Evolutionary conservation across 2,888 invertebrate species (phyloP).

Genomic region (Nomada ruficornis): DNA sequence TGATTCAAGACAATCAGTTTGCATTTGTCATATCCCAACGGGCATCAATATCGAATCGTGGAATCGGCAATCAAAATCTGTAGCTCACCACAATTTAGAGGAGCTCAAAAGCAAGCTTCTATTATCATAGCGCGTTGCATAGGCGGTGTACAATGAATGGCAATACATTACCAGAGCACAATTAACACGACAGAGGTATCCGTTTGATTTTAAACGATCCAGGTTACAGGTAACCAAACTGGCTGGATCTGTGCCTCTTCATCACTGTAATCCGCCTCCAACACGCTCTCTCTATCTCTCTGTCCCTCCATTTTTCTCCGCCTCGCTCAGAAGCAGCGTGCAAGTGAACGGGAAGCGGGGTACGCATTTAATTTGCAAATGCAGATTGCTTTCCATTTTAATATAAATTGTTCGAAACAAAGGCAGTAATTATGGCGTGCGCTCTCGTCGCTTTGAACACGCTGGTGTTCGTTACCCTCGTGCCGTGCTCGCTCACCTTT

Average conservation of each 20-base stretch:
- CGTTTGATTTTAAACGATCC: constrained; percentile 77
- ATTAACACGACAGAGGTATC: constrained; percentile 77
- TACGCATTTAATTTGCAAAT: constrained; percentile 81
- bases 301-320: neutral
- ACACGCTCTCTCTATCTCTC: constrained; percentile 20
- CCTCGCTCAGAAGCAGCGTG: constrained; percentile 14
- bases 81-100: constrained; percentile 7
- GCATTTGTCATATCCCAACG: too few relatives aligned
- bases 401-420: constrained; percentile 82
- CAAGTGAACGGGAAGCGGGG: constrained; percentile 60
- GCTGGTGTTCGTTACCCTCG: constrained; percentile 55
- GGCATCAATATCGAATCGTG: too few relatives aligned
- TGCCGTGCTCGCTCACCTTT: constrained; percentile 16
- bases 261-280: constrained; percentile 78
- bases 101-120: neutral
- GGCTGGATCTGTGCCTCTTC: constrained; percentile 72
- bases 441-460: constrained; percentile 64
- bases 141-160: constrained; percentile 51
- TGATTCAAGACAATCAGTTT: too few relatives aligned
- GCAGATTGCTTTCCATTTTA: constrained; percentile 83
- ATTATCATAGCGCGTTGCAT: constrained; percentile 2
- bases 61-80: neutral
- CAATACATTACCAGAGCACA: constrained; percentile 77
- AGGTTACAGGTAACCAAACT: constrained; percentile 66
- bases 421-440: constrained; percentile 79